phyloP scores from a whole-genome alignment of 2,888 invertebrate species.

The Caprella mutica region DNA sequence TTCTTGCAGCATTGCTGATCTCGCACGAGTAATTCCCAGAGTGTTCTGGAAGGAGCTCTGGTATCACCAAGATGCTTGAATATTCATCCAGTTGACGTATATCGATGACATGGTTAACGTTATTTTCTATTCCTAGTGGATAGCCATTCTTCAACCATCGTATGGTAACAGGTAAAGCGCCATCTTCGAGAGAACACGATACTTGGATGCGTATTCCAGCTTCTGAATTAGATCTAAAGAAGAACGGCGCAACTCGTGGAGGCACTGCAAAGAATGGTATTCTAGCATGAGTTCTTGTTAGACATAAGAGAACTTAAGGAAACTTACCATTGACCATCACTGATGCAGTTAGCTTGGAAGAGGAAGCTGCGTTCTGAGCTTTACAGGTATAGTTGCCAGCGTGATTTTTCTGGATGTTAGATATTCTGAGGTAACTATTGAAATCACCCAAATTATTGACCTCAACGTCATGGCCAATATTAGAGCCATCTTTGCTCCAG shows the following conservation, averaged over 20 bases:
- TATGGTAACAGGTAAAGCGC: slow-evolving; percentile 81
- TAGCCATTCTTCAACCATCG: slow-evolving; percentile 73
- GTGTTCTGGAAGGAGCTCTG: slow-evolving; percentile 31
- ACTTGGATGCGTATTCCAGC: slow-evolving; percentile 75
- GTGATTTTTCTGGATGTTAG: slow-evolving; percentile 19
- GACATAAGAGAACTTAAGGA: background rate
- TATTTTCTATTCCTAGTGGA: slow-evolving; percentile 35
- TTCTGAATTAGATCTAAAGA: slow-evolving; percentile 61
- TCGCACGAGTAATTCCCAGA: slow-evolving; percentile 35
- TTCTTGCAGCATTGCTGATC: slow-evolving; percentile 33
- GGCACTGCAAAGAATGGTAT: slow-evolving; percentile 48
- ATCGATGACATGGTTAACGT: slow-evolving; percentile 44
- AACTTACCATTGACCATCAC: slow-evolving; percentile 23
- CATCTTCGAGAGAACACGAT: slow-evolving; percentile 79
- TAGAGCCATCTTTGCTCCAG: slow-evolving; percentile 39
- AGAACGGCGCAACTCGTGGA: slow-evolving; percentile 71
- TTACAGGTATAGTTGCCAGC: slow-evolving; percentile 31
- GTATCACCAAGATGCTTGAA: slow-evolving; percentile 51
- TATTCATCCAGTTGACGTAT: slow-evolving; percentile 18
- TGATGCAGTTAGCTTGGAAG: slow-evolving; percentile 15
- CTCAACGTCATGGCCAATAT: slow-evolving; percentile 43
- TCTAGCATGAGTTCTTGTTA: background rate
- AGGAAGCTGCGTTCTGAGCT: slow-evolving; percentile 22
- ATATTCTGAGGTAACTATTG: slow-evolving; percentile 21
- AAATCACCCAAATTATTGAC: slow-evolving; percentile 38